phyloP scores from a whole-genome alignment of 2,888 invertebrate genomes.

The Drosophila longiperda region DNA sequence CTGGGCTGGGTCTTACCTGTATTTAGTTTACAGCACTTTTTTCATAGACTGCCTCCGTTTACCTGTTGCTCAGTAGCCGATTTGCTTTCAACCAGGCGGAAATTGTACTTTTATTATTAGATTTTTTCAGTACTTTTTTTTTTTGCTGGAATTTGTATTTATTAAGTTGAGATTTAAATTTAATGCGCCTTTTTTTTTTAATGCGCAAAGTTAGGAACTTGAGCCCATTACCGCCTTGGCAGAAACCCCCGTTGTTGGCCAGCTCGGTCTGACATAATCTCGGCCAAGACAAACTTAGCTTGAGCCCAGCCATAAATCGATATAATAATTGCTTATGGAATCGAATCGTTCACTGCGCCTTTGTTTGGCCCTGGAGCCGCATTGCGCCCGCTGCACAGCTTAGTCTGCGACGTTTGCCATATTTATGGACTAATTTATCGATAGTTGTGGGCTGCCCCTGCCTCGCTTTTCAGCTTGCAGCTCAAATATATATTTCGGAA shows the following conservation, averaged over 20 bases:
- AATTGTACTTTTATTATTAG: constrained; percentile 49
- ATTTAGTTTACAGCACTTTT: constrained; percentile 33
- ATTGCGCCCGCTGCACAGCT: constrained; percentile 20
- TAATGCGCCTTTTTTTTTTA: constrained; percentile 28
- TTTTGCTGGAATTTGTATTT: constrained; percentile 57
- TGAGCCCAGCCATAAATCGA: constrained; percentile 56
- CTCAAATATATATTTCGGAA: constrained; percentile 51
- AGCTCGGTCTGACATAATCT: constrained; percentile 39
- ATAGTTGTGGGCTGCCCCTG: constrained; percentile 34
- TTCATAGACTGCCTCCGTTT: constrained; percentile 38
- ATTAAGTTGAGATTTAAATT: constrained; percentile 43
- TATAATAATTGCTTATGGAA: constrained; percentile 75
- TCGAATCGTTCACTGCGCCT: constrained; percentile 73
- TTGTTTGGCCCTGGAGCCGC: constrained; percentile 38
- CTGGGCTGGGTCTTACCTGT: constrained; percentile 32
- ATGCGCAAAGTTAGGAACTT: constrained; percentile 31
- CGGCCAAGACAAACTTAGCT: constrained; percentile 32
- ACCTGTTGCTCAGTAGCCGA: constrained; percentile 48
- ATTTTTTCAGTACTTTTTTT: constrained; percentile 4
- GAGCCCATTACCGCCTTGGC: constrained; percentile 55
- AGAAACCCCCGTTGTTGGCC: constrained; percentile 21
- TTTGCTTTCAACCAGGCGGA: constrained; percentile 52
- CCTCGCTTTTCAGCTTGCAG: constrained; percentile 19
- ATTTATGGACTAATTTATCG: constrained; percentile 60
- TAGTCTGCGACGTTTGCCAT: constrained; percentile 28